Conservation (phyloP, 2,113 vertebrate species). For the Scomber japonicus region DNA sequence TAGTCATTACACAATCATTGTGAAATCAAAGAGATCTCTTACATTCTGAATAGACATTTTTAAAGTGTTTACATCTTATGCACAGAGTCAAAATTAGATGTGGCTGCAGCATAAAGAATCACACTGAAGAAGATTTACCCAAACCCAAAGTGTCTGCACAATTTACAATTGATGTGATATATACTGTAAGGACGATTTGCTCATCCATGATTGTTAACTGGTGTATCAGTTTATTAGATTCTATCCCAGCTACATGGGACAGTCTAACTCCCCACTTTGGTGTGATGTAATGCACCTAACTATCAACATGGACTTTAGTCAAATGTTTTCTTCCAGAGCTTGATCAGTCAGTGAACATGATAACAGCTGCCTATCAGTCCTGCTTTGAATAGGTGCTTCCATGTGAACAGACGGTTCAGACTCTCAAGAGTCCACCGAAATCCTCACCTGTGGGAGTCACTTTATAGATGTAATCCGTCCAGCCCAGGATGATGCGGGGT, state of each 20-base stretch:
- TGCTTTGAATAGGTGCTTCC: not conserved
- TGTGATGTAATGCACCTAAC: not conserved
- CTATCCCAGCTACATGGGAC: no score
- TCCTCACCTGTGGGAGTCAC: slow-evolving; percentile 91
- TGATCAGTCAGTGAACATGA: not conserved
- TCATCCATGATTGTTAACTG: not conserved
- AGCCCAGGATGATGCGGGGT: slow-evolving; percentile 86
- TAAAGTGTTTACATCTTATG: no score
- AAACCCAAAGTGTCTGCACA: not conserved
- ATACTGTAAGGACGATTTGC: not conserved
- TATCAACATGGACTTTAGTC: slow-evolving; percentile 40
- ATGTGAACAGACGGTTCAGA: not conserved
- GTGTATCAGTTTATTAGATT: not conserved
- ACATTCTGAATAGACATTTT: no score
- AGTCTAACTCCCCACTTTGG: not conserved
- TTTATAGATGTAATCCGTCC: slow-evolving; percentile 89
- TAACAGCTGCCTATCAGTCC: slow-evolving; percentile 9
- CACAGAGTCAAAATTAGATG: no score
- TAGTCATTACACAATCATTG: no score
- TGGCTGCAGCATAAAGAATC: no score
- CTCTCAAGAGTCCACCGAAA: not conserved
- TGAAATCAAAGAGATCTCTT: no score
- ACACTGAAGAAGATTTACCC: not conserved
- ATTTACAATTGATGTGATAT: not conserved
- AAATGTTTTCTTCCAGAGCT: not conserved